These are phyloP conservation scores for Microcebus tavaratra DNA, from an alignment of 2,113 vertebrate genomes.

Conservation along the genomic window DNA sequence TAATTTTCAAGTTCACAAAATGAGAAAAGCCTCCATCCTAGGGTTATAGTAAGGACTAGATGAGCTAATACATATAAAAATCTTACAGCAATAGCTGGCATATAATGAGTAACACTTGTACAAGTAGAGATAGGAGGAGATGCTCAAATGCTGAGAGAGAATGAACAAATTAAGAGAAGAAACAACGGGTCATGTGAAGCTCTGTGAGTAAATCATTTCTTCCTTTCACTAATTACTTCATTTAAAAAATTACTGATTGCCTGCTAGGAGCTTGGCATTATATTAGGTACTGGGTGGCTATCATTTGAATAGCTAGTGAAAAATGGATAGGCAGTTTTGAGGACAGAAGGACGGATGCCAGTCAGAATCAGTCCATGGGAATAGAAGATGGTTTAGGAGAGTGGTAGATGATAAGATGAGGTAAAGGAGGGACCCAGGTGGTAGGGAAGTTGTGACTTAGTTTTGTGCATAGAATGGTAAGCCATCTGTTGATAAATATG, in stretches of 20 bases:
- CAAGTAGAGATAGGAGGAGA: background rate
- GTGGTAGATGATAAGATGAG: background rate
- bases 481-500: background rate
- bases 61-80: background rate
- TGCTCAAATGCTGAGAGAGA: constrained; percentile 2
- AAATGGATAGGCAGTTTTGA: constrained; percentile 22
- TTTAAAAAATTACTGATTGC: constrained; percentile 29
- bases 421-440: background rate
- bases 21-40: constrained; percentile 19
- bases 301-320: constrained; percentile 35
- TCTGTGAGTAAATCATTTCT: constrained; percentile 33
- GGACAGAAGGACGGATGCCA: constrained; percentile 36
- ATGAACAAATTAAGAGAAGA: constrained; percentile 32
- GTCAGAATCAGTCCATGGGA: background rate
- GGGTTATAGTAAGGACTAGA: constrained; percentile 18
- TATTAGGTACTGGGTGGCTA: background rate
- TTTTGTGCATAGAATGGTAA: constrained; percentile 16
- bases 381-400: background rate
- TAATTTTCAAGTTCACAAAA: constrained; percentile 49
- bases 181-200: background rate
- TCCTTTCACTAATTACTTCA: constrained; percentile 17
- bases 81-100: background rate
- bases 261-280: background rate
- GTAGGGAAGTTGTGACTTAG: constrained; percentile 17
- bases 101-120: background rate